These are phyloP conservation scores for Platalea minor DNA, from an alignment of 2,797 vertebrate species.

Conservation along the genomic window DNA sequence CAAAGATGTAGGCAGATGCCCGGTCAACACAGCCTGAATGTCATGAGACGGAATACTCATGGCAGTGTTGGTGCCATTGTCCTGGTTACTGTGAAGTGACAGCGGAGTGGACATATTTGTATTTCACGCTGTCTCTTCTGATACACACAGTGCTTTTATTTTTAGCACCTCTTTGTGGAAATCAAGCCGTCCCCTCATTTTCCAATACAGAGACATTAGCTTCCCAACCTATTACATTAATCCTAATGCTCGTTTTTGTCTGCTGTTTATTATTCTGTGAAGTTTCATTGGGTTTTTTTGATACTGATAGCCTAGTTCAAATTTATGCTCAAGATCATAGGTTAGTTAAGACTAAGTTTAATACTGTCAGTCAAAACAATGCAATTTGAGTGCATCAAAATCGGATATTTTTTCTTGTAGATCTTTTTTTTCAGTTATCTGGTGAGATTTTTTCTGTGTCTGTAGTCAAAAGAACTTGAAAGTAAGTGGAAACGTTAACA, in stretches of 20 bases:
- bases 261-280: neutral
- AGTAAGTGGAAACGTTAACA: neutral
- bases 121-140: neutral
- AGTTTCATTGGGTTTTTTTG: neutral
- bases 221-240: neutral
- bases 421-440: neutral
- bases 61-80: neutral
- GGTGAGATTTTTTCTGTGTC: neutral
- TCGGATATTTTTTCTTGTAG: neutral
- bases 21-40: neutral
- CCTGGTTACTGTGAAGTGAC: neutral
- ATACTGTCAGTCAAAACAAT: neutral
- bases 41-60: fast-evolving
- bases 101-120: neutral
- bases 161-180: neutral
- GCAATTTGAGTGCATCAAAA: neutral
- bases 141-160: neutral
- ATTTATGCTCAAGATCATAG: neutral
- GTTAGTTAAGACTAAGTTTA: neutral
- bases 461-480: neutral
- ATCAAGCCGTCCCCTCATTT: neutral
- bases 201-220: neutral
- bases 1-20: neutral
- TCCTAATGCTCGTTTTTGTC: neutral
- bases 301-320: neutral